Conservation (phyloP, 2,797 vertebrate genomes). For the Lithobates pipiens region DNA sequence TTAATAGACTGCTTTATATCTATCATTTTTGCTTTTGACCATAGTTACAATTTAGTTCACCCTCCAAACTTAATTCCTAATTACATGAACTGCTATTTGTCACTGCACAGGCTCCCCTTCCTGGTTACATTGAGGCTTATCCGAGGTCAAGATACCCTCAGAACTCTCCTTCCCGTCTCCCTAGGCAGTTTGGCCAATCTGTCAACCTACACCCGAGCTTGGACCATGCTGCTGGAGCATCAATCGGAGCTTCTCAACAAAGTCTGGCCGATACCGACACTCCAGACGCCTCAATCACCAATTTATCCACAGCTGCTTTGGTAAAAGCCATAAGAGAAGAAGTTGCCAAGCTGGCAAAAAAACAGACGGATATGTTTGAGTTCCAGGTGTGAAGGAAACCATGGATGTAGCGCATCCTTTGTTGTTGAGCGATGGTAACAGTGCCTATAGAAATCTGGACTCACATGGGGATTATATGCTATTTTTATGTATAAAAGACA, state of each 20-base stretch:
- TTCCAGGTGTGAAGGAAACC: constrained; percentile 82
- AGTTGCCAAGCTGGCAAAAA: constrained; percentile 97
- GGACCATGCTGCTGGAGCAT: constrained; percentile 79
- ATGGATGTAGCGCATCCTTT: neutral
- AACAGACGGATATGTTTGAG: constrained; percentile 96
- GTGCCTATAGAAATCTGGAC: constrained; percentile 39
- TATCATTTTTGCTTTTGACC: neutral
- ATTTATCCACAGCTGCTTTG: constrained; percentile 93
- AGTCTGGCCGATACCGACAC: constrained; percentile 86
- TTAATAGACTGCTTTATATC: too few relatives aligned
- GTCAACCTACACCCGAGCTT: constrained; percentile 75
- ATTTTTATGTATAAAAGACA: constrained; percentile 28
- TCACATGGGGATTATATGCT: constrained; percentile 21
- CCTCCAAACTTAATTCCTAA: neutral
- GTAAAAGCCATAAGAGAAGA: constrained; percentile 97
- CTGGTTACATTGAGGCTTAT: constrained; percentile 95
- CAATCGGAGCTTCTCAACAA: constrained; percentile 83
- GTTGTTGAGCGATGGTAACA: constrained; percentile 30
- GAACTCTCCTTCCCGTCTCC: constrained; percentile 84
- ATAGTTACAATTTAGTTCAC: neutral
- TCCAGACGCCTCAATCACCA: constrained; percentile 83
- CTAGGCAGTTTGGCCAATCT: constrained; percentile 88
- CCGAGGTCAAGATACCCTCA: constrained; percentile 92
- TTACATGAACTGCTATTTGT: neutral
- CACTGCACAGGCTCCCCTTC: constrained; percentile 87